Evolutionary conservation across 2,113 vertebrate species (phyloP).

Genomic region (Istiophorus platypterus): DNA sequence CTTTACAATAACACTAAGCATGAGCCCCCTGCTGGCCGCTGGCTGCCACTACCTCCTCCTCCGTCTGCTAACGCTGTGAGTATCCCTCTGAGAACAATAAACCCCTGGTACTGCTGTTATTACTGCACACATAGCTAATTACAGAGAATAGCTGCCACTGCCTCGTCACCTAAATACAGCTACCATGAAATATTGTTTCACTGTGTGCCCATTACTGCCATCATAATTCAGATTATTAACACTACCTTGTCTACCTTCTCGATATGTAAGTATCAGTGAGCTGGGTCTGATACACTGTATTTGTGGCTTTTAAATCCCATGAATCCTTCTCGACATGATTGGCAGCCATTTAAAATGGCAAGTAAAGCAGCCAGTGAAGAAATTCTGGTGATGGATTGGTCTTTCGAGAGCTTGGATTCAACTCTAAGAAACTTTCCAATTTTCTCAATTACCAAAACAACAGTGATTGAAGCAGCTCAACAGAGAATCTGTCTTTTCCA

Average conservation of each 20-base stretch:
- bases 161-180: slow-evolving; percentile 12
- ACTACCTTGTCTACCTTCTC: neutral
- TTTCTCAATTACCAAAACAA: neutral
- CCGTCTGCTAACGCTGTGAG: slow-evolving; percentile 83
- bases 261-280: neutral
- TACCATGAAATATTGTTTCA: slow-evolving; percentile 21
- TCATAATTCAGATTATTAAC: neutral
- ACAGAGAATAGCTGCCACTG: slow-evolving; percentile 26
- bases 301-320: neutral
- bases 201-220: neutral
- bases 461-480: too few relatives aligned
- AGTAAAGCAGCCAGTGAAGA: neutral
- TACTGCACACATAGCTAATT: slow-evolving; percentile 44
- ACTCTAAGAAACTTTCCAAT: neutral
- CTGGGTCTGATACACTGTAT: neutral
- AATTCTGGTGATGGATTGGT: neutral
- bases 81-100: slow-evolving; percentile 72
- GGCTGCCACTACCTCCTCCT: slow-evolving; percentile 90
- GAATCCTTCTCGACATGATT: neutral
- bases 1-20: slow-evolving; percentile 99
- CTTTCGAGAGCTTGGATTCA: neutral
- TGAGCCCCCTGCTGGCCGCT: slow-evolving; percentile 95
- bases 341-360: neutral
- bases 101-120: slow-evolving; percentile 57
- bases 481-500: neutral